Evolutionary conservation across 2,113 vertebrate genomes (phyloP).

Genomic region (Tychaedon coryphoeus): DNA sequence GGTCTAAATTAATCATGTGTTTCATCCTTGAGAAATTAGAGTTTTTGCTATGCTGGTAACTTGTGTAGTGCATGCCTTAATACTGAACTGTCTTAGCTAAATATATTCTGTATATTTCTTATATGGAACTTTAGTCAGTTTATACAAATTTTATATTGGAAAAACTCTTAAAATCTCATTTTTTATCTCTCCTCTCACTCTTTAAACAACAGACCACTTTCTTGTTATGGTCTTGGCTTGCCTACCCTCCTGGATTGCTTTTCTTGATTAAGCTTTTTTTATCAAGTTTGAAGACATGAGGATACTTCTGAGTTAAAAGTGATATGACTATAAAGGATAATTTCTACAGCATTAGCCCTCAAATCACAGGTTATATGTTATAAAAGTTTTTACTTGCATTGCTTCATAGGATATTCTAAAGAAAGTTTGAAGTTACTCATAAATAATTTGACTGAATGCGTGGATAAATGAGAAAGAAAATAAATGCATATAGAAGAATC

Average conservation of each 20-base stretch:
- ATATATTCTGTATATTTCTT: background rate
- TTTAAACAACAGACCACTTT: background rate
- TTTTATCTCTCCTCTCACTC: background rate
- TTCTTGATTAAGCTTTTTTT: background rate
- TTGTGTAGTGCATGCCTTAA: fast-evolving
- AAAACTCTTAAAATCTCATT: background rate
- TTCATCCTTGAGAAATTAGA: background rate
- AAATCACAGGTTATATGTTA: background rate
- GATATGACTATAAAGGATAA: background rate
- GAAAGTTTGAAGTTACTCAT: background rate
- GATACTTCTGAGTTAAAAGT: background rate
- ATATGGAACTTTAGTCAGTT: background rate
- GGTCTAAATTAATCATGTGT: background rate
- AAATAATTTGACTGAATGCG: background rate
- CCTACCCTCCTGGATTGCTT: background rate
- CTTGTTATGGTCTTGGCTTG: background rate
- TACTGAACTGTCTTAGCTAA: background rate
- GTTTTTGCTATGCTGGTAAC: background rate
- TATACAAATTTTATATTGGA: background rate
- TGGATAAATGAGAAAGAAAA: background rate
- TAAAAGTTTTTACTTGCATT: background rate
- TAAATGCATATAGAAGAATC: background rate
- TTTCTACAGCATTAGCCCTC: background rate
- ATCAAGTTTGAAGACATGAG: background rate
- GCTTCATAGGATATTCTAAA: background rate